Evolutionary conservation across 2,888 invertebrate genomes (phyloP).

Genomic region (Ganaspis brasiliensis): DNA sequence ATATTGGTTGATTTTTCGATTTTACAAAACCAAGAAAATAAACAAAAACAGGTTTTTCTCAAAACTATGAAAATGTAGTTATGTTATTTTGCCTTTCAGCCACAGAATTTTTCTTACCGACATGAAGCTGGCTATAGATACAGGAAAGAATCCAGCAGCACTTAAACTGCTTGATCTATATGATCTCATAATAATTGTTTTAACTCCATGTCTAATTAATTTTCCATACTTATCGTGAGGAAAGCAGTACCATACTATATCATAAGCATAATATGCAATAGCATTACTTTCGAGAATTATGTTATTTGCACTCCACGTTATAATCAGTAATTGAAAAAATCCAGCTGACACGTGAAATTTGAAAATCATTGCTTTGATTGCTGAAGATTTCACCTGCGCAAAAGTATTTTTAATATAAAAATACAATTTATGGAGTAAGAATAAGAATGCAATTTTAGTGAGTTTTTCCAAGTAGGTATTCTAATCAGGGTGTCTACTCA

Average conservation of each 20-base stretch:
- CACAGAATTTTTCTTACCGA: background rate
- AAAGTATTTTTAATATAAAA: too few relatives aligned
- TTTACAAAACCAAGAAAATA: too few relatives aligned
- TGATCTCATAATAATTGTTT: background rate
- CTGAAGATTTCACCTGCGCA: background rate
- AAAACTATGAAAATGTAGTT: too few relatives aligned
- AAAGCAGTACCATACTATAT: background rate
- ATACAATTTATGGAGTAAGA: too few relatives aligned
- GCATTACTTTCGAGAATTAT: background rate
- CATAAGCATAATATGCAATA: background rate
- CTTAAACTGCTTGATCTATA: background rate
- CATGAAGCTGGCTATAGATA: background rate
- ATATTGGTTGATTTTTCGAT: too few relatives aligned
- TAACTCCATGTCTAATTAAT: background rate
- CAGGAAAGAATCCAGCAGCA: background rate
- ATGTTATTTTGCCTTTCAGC: too few relatives aligned
- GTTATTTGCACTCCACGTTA: background rate
- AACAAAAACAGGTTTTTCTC: too few relatives aligned
- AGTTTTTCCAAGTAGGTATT: too few relatives aligned
- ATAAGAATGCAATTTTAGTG: too few relatives aligned
- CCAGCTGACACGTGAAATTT: background rate
- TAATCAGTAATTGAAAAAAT: background rate
- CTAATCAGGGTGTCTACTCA: too few relatives aligned
- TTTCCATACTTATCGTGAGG: background rate
- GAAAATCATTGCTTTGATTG: background rate